Base-by-base conservation (phyloP, 2,888 invertebrate genomes). In the Branchellion lobata region DNA sequence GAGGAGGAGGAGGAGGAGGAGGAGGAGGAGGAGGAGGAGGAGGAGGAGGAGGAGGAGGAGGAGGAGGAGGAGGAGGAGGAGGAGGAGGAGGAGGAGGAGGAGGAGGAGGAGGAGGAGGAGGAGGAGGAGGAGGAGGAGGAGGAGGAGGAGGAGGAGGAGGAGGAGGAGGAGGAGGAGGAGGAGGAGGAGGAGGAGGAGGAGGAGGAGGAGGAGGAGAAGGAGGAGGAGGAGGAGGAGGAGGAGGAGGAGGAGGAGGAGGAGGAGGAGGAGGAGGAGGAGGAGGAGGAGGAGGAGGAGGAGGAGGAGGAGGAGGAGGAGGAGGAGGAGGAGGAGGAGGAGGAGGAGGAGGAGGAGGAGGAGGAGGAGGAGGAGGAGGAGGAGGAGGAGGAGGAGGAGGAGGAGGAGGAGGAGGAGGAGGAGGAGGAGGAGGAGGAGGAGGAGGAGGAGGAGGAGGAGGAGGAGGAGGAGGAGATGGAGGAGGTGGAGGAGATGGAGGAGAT, bases 91-190 rank as follows among this genome's bases (percentile, higher is more conserved):
- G 14, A 27, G 24, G 68, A 21, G 18, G 24, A 14, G 24, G 68
- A 27, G 68, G 24, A 27, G 24, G 27, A 68, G 18, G 24, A 27
- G 24, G 68, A 68, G 68, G 24, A 27, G 24, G 68, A 68, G 68
- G 11, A 27, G 27, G 11, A 68, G 18, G 24, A 27, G 99, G 99
- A 89, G 98, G 99, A 88, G 90, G 97, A 88, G 98, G 99, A 0
- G 98, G 99, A 89, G 99, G 99, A 88, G 99, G 99, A 88, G 99
- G 99, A 90, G 24, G 68, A 68, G 68, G 24, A 14, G 33, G 18
- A 33, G 18, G 0, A 24, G 24, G 18, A 51, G 21, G 51, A 40
- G 47, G 31, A 29, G 11, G 29, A 36, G 27, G 34, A 34, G 21
- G 2, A 24, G 29, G 34, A 24, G n/a, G 31, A 31, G 24, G 27